Conservation (phyloP, 2,888 invertebrate genomes). For the Melangyna quadrimaculata region DNA sequence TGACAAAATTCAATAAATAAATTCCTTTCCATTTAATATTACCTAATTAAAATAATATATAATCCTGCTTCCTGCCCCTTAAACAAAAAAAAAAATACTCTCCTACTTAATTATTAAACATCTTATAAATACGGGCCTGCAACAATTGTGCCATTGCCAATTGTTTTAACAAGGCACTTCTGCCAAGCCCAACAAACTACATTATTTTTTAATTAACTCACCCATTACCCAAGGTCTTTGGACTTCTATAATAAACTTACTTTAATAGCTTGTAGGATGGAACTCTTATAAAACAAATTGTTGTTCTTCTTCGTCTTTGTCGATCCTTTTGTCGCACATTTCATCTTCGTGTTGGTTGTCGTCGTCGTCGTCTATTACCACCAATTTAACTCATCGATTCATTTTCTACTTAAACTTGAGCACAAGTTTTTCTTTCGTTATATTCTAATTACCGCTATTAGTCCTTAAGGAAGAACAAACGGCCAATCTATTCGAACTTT, state of each 20-base stretch:
- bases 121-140: background rate
- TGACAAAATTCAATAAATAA: no score
- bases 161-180: conserved; percentile 28
- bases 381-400: conserved; percentile 50
- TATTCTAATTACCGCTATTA: conserved; percentile 60
- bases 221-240: conserved; percentile 42
- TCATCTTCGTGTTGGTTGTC: background rate
- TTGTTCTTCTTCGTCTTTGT: conserved; percentile 12
- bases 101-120: background rate
- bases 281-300: conserved; percentile 20
- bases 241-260: conserved; percentile 34
- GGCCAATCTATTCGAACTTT: conserved; percentile 59
- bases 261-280: conserved; percentile 49
- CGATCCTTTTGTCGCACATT: background rate
- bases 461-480: conserved; percentile 32
- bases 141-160: conserved; percentile 12
- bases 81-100: background rate
- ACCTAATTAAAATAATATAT: background rate
- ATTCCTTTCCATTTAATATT: no score
- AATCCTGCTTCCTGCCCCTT: no score
- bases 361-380: conserved; percentile 8
- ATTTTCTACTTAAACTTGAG: conserved; percentile 6
- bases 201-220: conserved; percentile 66
- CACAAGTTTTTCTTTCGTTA: conserved; percentile 17
- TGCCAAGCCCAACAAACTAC: conserved; percentile 38